A percentile compares a stretch with the other conserved stretches of the same genome.
Evolutionary conservation across 2,888 invertebrate species (phyloP).

Genomic region (Tipula lateralis): DNA sequence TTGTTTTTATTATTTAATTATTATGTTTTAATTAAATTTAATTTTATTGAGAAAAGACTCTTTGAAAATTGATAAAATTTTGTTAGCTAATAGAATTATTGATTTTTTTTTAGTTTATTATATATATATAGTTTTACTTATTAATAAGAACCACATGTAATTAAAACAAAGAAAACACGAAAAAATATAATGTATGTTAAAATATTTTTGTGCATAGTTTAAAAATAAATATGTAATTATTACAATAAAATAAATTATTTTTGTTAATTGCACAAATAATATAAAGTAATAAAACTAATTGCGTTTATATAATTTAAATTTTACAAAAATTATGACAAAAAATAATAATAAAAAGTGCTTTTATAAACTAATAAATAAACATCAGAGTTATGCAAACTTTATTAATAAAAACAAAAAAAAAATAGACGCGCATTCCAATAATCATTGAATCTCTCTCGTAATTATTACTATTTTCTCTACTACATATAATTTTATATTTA

Average conservation of each 20-base stretch:
- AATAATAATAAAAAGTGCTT: conserved; percentile 5
- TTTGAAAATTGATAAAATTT: background rate
- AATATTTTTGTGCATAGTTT: conserved; percentile 1
- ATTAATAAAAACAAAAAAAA: background rate
- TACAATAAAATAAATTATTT: background rate
- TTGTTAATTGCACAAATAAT: background rate
- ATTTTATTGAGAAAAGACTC: conserved; percentile 15
- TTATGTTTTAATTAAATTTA: background rate
- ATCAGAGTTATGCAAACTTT: background rate
- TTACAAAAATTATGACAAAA: background rate
- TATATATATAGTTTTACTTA: background rate
- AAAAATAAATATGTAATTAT: conserved; percentile 13
- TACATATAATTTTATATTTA: background rate
- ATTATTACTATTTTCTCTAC: background rate
- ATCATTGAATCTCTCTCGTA: background rate
- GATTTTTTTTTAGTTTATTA: background rate
- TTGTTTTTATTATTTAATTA: background rate
- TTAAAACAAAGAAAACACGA: background rate
- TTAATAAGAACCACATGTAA: background rate
- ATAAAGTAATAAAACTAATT: background rate
- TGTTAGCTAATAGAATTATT: background rate
- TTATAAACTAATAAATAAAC: background rate
- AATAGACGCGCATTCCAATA: conserved; percentile 4
- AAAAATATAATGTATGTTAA: background rate
- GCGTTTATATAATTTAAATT: background rate